Percentiles rank a stretch among this genome's conserved stretches.
Conservation (phyloP, 2,888 invertebrate genomes). For the Meghimatium bilineatum region DNA sequence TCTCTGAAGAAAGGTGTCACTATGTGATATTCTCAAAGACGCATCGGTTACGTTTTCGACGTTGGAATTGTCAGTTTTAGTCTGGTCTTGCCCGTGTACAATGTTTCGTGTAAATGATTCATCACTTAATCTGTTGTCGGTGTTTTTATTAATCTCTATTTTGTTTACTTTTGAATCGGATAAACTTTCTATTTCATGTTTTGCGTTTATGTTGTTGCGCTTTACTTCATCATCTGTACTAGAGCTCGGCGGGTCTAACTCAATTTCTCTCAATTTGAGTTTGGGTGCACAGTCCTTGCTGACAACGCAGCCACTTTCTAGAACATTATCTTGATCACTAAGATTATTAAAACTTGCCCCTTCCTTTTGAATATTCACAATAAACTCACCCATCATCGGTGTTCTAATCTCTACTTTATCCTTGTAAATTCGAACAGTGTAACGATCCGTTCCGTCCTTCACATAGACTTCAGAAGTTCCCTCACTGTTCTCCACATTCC, state of each 20-base stretch:
- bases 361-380: conserved; percentile 16
- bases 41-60: background rate
- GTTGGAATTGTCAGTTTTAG: background rate
- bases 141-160: background rate
- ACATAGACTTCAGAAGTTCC: background rate
- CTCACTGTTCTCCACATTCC: background rate
- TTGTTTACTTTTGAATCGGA: background rate
- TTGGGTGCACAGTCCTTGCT: too few relatives aligned
- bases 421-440: conserved; percentile 13
- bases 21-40: conserved; percentile 4
- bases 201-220: background rate
- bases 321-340: background rate
- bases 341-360: background rate
- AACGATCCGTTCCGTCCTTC: background rate
- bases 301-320: background rate
- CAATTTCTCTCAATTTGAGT: background rate
- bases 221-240: background rate
- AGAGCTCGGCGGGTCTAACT: too few relatives aligned
- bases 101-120: background rate
- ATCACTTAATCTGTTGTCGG: background rate
- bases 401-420: conserved; percentile 19
- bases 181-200: background rate
- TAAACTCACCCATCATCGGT: conserved; percentile 28
- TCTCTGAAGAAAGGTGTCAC: background rate
- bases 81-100: conserved; percentile 7